Evolutionary conservation across 2,888 invertebrate species (phyloP).

Genomic region (Plebejus melissa): DNA sequence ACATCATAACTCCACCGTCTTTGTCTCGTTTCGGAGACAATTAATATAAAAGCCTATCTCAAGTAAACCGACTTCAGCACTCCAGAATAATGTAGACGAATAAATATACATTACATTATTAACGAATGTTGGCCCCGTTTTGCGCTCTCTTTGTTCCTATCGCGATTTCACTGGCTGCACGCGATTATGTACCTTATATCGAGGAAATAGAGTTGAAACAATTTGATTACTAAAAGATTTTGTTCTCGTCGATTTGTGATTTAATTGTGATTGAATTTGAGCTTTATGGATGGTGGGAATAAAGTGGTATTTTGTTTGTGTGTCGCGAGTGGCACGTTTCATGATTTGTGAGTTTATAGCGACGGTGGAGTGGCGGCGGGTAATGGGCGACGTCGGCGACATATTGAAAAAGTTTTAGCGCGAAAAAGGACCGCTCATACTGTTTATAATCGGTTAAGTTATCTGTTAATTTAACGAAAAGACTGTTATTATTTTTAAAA

Average conservation of each 20-base stretch:
- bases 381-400: slow-evolving; percentile 75
- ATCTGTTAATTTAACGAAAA: not conserved
- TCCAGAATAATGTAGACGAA: slow-evolving; percentile 70
- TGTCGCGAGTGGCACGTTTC: slow-evolving; percentile 62
- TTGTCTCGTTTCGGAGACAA: slow-evolving; percentile 40
- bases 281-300: slow-evolving; percentile 44
- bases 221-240: slow-evolving; percentile 60
- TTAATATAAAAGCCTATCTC: slow-evolving; percentile 59
- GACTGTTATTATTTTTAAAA: too few species aligned
- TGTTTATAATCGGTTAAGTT: slow-evolving; percentile 5
- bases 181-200: slow-evolving; percentile 67
- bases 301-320: slow-evolving; percentile 51
- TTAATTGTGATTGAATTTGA: slow-evolving; percentile 43
- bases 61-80: slow-evolving; percentile 57
- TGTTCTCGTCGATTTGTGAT: slow-evolving; percentile 56
- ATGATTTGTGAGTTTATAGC: slow-evolving; percentile 80
- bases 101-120: slow-evolving; percentile 79
- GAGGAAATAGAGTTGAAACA: slow-evolving; percentile 68
- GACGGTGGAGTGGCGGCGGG: slow-evolving; percentile 78
- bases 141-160: slow-evolving; percentile 77
- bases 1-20: slow-evolving; percentile 26
- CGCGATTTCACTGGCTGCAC: slow-evolving; percentile 63
- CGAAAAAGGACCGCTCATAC: slow-evolving; percentile 51
- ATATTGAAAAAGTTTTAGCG: slow-evolving; percentile 77
- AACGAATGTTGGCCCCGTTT: slow-evolving; percentile 78